Evolutionary conservation across 2,113 vertebrate species (phyloP).

Genomic region (Poecilia latipinna): DNA sequence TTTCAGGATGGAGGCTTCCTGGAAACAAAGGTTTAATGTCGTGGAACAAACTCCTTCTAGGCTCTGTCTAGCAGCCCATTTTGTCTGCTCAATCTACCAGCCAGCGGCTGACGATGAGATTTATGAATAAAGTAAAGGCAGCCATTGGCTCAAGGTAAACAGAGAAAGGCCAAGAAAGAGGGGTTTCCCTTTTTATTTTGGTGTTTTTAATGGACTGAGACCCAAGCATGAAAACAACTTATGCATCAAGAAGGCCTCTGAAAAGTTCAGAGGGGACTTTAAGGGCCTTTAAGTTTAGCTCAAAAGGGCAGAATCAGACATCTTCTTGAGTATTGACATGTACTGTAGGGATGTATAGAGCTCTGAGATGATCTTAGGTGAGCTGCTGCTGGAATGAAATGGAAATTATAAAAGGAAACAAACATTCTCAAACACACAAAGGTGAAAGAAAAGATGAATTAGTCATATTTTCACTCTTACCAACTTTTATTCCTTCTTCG

Average conservation of each 20-base stretch:
- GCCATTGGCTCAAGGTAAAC: slow-evolving; percentile 59
- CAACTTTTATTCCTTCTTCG: no score
- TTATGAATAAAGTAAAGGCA: slow-evolving; percentile 71
- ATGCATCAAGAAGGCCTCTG: slow-evolving; percentile 1
- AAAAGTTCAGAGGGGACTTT: slow-evolving; percentile 20
- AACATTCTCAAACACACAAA: slow-evolving; percentile 13
- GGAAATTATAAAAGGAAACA: background rate
- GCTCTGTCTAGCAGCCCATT: slow-evolving; percentile 57
- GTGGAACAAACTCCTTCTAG: slow-evolving; percentile 76
- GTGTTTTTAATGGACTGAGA: slow-evolving; percentile 21
- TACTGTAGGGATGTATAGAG: slow-evolving; percentile 10
- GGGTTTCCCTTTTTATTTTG: slow-evolving; percentile 47
- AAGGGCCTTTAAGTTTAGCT: slow-evolving; percentile 8
- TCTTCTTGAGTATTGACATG: background rate
- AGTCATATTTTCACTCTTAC: no score
- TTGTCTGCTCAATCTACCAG: slow-evolving; percentile 73
- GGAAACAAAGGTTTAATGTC: slow-evolving; percentile 72
- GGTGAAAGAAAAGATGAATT: slow-evolving; percentile 55
- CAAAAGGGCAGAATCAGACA: background rate
- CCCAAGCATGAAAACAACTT: slow-evolving; percentile 14
- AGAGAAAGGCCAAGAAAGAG: slow-evolving; percentile 49
- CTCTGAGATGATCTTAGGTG: slow-evolving; percentile 50
- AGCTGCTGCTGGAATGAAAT: slow-evolving; percentile 14
- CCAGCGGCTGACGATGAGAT: slow-evolving; percentile 65
- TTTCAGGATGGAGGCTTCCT: slow-evolving; percentile 55